A percentile compares a stretch with the other conserved stretches of the same genome.
phyloP scores from a whole-genome alignment of 1,140 invertebrate genomes.

The Papilio polyxenes region DNA sequence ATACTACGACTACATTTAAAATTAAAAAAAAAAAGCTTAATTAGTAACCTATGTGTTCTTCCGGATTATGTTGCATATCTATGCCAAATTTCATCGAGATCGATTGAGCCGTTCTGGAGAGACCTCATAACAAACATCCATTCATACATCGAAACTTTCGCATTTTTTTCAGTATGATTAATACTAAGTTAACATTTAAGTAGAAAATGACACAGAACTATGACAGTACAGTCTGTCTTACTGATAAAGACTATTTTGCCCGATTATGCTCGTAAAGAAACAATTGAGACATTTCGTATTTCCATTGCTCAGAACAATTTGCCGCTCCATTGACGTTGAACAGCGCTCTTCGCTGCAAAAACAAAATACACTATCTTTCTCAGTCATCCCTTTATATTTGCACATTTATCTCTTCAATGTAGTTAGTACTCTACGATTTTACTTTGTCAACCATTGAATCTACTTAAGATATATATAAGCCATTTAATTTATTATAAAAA shows the following conservation, averaged over 20 bases:
- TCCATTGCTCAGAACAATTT: slow-evolving; percentile 37
- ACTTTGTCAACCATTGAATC: neutral
- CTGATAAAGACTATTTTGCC: slow-evolving; percentile 12
- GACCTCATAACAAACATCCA: too few relatives aligned
- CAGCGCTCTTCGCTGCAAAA: slow-evolving; percentile 26
- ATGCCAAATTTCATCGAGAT: too few relatives aligned
- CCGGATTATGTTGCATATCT: too few relatives aligned
- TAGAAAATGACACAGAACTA: neutral
- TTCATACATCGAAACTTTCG: too few relatives aligned
- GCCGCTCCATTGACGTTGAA: slow-evolving; percentile 31
- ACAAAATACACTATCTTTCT: slow-evolving; percentile 30
- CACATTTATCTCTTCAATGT: slow-evolving; percentile 10
- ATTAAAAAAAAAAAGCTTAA: too few relatives aligned
- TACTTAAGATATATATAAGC: neutral
- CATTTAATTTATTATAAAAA: too few relatives aligned
- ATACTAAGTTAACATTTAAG: neutral
- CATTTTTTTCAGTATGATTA: too few relatives aligned
- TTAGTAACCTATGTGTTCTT: too few relatives aligned
- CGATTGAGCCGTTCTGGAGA: too few relatives aligned
- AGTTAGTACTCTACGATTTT: neutral
- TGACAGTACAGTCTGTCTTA: neutral
- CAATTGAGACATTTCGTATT: slow-evolving; percentile 35
- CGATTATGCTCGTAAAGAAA: slow-evolving; percentile 29
- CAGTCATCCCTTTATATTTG: slow-evolving; percentile 29
- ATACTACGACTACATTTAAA: too few relatives aligned